Base-by-base conservation (phyloP, 2,113 vertebrate genomes). In the Gasterosteus nipponicus region DNA sequence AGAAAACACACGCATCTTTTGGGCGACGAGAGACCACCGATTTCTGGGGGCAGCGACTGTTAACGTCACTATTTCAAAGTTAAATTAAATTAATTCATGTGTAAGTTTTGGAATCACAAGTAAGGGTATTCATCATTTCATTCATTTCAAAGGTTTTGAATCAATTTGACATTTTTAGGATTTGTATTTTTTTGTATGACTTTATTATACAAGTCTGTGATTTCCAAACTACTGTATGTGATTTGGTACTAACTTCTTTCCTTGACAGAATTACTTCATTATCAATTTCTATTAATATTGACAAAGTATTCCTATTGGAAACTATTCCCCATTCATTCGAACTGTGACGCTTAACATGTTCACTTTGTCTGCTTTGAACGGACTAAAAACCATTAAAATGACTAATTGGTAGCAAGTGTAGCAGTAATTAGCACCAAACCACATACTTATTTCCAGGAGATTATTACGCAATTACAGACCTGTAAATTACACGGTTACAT, bases 61-160 rank as follows among this genome's bases (percentile, higher is more conserved):
- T 56, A 51, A 31, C 7, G 7, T 18, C 6, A 4, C 39, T 35
- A 2, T 73, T 64, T 46, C 7, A 29, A 10, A 22, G 44, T 14
- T 22, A 54, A 58, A 33, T 53, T 38, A 11, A 14, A 69, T 56
- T 39, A 14, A 65, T 56, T 44, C 11, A 53, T 75, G 26, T 73
- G 38, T 61, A 54, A 22, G 26, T 73, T 85, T 78, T 31, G 29
- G 49, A 61, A 63, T 67, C 16, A n/a, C 18, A 74, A 65, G 22
- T 5, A 1, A 19, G 11, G 35, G 6, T 58, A 53, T 72, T 39
- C 22, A 26, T 26, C 22, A 26, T 26, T 26, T 26, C 22, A 26
- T 26, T 26, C 1, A 69, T 69, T 59, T 61, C 12, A 58, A 74
- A 64, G 74, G 19, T 57, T 11, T 57, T 33, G 57, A 33, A 10